A percentile compares a stretch with the other conserved stretches of the same genome.
Conservation (phyloP, 1,140 invertebrate species). For the Atta texana region DNA sequence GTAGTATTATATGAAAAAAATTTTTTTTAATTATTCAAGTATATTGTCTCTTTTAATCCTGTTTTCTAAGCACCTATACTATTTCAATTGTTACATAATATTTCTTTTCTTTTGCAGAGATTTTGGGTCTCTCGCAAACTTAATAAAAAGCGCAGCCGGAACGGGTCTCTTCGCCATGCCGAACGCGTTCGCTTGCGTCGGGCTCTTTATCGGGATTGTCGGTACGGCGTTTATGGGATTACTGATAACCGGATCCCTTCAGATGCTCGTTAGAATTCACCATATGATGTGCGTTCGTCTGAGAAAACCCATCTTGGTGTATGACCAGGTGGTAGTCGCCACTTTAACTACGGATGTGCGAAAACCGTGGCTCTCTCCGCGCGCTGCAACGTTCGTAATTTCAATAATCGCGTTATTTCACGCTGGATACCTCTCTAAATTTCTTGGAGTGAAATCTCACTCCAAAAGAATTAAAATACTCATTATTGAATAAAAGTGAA, state of each 20-base stretch:
- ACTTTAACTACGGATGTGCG: constrained; percentile 62
- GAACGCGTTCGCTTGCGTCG: constrained; percentile 88
- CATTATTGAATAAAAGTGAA: too few species aligned
- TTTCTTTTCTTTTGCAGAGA: constrained; percentile 77
- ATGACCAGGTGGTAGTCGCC: constrained; percentile 74
- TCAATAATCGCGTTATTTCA: constrained; percentile 41
- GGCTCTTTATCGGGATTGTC: constrained; percentile 85
- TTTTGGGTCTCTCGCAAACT: constrained; percentile 85
- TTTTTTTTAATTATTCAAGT: neutral
- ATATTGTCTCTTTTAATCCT: neutral
- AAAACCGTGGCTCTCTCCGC: constrained; percentile 63
- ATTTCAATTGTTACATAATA: neutral
- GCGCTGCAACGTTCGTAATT: constrained; percentile 64
- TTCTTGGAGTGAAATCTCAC: too few species aligned
- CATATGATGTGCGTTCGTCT: constrained; percentile 67
- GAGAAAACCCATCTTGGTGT: constrained; percentile 68
- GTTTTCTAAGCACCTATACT: neutral
- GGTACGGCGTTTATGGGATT: constrained; percentile 84
- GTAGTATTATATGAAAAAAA: too few species aligned
- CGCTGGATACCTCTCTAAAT: neutral
- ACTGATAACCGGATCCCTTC: constrained; percentile 80
- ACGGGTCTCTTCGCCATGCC: constrained; percentile 89
- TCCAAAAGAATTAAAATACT: too few species aligned
- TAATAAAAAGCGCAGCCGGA: constrained; percentile 88
- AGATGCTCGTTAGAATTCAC: constrained; percentile 75